phyloP scores from a whole-genome alignment of 2,113 vertebrate genomes.

The Ia io region DNA sequence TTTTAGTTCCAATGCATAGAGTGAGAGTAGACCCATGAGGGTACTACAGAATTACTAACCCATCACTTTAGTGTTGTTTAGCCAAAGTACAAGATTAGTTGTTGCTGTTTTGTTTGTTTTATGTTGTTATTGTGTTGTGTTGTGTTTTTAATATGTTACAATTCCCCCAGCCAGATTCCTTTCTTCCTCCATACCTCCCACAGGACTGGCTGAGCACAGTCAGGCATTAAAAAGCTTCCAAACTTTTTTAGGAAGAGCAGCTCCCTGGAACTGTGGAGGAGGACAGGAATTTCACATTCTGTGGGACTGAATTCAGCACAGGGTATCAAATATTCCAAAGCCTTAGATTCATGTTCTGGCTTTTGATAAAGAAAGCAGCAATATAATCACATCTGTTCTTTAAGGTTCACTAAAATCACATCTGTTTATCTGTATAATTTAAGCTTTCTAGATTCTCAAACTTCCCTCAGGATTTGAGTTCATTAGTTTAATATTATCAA shows the following conservation, averaged over 20 bases:
- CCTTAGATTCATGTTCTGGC: neutral
- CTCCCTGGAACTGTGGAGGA: constrained; percentile 33
- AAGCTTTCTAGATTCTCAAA: neutral
- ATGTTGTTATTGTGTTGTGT: constrained; percentile 24
- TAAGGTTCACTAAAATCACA: neutral
- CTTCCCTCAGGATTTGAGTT: neutral
- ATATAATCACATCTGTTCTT: neutral
- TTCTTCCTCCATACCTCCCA: constrained; percentile 54
- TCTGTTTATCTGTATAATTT: neutral
- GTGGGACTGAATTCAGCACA: neutral
- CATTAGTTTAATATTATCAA: neutral
- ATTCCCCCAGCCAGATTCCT: constrained; percentile 32
- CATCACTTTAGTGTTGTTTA: neutral
- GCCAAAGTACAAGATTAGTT: constrained; percentile 26
- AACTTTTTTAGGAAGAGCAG: neutral
- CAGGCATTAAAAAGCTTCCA: constrained; percentile 11
- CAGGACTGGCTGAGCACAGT: constrained; percentile 20
- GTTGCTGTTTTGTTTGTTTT: neutral
- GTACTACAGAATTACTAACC: neutral
- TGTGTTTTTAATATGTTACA: constrained; percentile 46
- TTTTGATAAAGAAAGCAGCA: neutral
- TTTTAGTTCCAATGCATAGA: neutral
- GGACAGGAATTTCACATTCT: constrained; percentile 19
- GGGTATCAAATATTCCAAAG: neutral
- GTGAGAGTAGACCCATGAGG: neutral